phyloP scores from a whole-genome alignment of 2,113 vertebrate species.

The Limanda limanda region DNA sequence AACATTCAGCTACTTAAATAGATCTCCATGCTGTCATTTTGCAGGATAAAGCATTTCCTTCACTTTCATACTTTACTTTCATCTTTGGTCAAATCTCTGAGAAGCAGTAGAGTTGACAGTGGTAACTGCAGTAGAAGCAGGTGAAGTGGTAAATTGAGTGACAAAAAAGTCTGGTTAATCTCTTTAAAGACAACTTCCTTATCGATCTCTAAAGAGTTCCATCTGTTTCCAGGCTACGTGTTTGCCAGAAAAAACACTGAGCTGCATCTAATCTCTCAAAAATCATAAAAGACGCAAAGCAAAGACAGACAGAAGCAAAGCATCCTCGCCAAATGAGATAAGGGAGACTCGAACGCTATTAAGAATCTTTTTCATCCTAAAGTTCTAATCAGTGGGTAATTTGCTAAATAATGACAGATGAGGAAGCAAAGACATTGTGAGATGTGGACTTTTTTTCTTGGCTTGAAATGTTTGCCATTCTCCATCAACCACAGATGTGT shows the following conservation, averaged over 20 bases:
- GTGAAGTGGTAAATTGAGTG: neutral
- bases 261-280: slow-evolving; percentile 26
- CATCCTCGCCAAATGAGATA: slow-evolving; percentile 3
- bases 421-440: slow-evolving; percentile 36
- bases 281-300: slow-evolving; percentile 37
- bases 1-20: neutral
- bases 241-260: slow-evolving; percentile 26
- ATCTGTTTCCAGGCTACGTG: slow-evolving; percentile 12
- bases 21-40: neutral
- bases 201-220: slow-evolving; percentile 4
- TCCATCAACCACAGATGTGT: slow-evolving; percentile 42
- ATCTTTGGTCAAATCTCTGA: neutral
- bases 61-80: neutral
- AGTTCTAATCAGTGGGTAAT: slow-evolving; percentile 60
- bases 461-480: slow-evolving; percentile 23
- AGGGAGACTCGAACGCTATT: neutral
- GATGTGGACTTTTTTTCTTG: slow-evolving; percentile 44
- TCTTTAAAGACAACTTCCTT: neutral
- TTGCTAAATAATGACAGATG: slow-evolving; percentile 65
- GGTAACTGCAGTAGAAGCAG: neutral
- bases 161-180: neutral
- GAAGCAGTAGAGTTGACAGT: neutral
- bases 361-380: slow-evolving; percentile 6
- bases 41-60: neutral
- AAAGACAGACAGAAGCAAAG: slow-evolving; percentile 20